Evolutionary conservation across 2,797 vertebrate genomes (phyloP).

Genomic region (Rachycentron canadum): DNA sequence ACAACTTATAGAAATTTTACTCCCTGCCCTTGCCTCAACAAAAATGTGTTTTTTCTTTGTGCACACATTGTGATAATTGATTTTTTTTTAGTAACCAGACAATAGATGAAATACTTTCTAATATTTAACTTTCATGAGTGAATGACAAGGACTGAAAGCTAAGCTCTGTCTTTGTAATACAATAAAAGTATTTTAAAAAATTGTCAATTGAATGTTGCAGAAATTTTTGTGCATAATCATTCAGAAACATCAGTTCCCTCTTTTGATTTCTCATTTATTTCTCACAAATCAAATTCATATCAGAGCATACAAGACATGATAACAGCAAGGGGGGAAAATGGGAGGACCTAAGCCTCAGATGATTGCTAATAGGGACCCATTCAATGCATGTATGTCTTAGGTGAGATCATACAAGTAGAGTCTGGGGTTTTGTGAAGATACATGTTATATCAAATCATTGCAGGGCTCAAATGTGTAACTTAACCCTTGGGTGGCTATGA

Average conservation of each 20-base stretch:
- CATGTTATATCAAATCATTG: neutral
- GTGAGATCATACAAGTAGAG: neutral
- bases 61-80: conserved; percentile 17
- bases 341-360: too few relatives aligned
- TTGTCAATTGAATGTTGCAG: neutral
- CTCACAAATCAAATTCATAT: too few relatives aligned
- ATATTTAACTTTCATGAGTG: conserved; percentile 7
- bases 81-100: conserved; percentile 21
- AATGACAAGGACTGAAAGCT: neutral
- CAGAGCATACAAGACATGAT: too few relatives aligned
- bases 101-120: conserved; percentile 12
- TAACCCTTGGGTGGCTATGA: neutral
- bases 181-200: neutral
- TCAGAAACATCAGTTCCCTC: neutral
- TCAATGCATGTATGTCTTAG: too few relatives aligned
- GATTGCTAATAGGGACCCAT: too few relatives aligned
- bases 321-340: too few relatives aligned
- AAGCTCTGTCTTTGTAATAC: neutral
- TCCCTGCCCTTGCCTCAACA: conserved; percentile 23
- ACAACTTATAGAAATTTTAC: conserved; percentile 18
- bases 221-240: neutral
- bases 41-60: conserved; percentile 11
- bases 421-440: neutral
- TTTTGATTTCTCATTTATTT: too few relatives aligned
- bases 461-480: neutral